Evolutionary conservation across 2,888 invertebrate species (phyloP), one percentile per base, ranked within the genome.

Genomic region (Lamellibrachia satsuma): DNA sequence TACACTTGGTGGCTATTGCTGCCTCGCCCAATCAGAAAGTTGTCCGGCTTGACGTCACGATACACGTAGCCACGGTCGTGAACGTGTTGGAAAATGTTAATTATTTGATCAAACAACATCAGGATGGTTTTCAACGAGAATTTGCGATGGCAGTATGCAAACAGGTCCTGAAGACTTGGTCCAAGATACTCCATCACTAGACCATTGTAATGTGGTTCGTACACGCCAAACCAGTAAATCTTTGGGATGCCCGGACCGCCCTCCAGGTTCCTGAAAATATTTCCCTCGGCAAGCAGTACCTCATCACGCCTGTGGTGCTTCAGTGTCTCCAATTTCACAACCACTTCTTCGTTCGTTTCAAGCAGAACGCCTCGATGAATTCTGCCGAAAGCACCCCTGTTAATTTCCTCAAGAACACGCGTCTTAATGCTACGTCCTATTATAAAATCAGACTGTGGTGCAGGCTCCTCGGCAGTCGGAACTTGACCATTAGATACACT

Each of bases 31-130:
- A 97, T 97, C 92, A 96, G 95, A 94, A 97, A 96, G 94, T 96
- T 96, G 94, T 96, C 96, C 27, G 96, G 96, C 93, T 92, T 92
- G 95, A 99, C 99, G 97, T 99, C 99, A 96, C 99, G 98, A 97
- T 99, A 99, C 96, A 99, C 99, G 97, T 99, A 99, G 96, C 98
- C 98, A 97, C 99, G 99, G 97, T 98, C 98, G 97, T 99, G 99
- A 96, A 99, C 98, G 97, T 98, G 99, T 97, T 99, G 99, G 11
- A 92, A 60, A n/a, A 90, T 92, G 22, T 92, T 91, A 9, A 92
- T 11, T 9, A 75, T 51, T 75, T 92, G 92, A 90, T 60, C 51
- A 39, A 60, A 22, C 60, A 92, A 51, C 22, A 75, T 91, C 51
- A 92, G n/a, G 1, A 52, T 39, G 52, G 92, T 92, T 52, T 92